Base-by-base conservation (phyloP, 1,140 invertebrate species). In the Hylaeus volcanicus region DNA sequence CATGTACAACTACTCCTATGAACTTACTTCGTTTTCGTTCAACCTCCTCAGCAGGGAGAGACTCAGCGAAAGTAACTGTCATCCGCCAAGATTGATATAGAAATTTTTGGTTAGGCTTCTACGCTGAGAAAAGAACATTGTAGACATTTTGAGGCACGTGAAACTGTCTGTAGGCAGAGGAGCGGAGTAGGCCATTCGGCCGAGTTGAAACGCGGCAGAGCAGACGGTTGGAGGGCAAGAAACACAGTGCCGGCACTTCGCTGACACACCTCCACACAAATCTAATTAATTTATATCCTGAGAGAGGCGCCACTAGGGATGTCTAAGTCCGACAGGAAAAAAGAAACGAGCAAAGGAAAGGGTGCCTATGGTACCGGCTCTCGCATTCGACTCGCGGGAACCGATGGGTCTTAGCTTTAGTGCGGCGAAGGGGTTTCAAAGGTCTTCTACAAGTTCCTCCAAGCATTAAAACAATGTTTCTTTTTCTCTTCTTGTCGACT, bases 241-340 rank as follows among this genome's bases (percentile, higher is more conserved):
- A 89, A 90, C 86, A 87, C 81, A 85, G 86, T 86, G 88, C 88
- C 88, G 89, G 88, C 88, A 89, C 79, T 70, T 77, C 60, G 80
- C 87, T 58, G 89, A 88, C 91, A 92, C 93, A 93, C 92, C 92
- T 91, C 83, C 91, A 90, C 91, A 93, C 90, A 92, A 92, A 92
- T 93, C 92, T 92, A 93, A 93, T 93, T 93, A 93, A 93, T 93
- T 93, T 93, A 92, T 93, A 91, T 89, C 86, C 88, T 74, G 82
- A 79, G 80, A 86, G 86, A 92, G 92, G 92, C 93, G 93, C 92
- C 92, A 92, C 90, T 78, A 82, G 81, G 64, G 60, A 51, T 60
- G 48, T 51, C 79, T 51, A 78, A 64, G 68, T 60, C 74, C 53
- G 75, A 79, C 51, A 79, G 61, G 63, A 76, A 69, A 26, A 79